Evolutionary conservation across 2,888 invertebrate species (phyloP).

Genomic region (Linnaemya vulpina): DNA sequence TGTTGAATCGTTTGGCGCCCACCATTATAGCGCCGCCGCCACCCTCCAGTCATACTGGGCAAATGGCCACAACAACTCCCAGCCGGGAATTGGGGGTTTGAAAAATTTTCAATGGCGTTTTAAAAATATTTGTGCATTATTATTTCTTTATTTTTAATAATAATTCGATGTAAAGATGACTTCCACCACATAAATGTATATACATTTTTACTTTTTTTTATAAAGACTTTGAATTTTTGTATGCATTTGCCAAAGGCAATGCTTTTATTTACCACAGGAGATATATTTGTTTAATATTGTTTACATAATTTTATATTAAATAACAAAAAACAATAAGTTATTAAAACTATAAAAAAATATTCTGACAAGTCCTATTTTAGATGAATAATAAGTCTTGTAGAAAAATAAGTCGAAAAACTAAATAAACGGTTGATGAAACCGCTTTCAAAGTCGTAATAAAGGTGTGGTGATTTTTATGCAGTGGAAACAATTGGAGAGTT

Average conservation of each 20-base stretch:
- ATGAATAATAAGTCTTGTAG: too few species aligned
- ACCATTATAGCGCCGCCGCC: conserved; percentile 79
- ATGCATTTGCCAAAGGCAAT: too few species aligned
- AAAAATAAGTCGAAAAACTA: neutral
- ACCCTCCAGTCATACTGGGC: conserved; percentile 81
- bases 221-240: neutral
- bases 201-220: neutral
- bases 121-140: neutral
- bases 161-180: neutral
- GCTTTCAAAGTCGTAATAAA: too few species aligned
- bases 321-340: neutral
- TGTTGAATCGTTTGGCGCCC: conserved; percentile 83
- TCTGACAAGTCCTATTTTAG: too few species aligned
- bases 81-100: conserved; percentile 83
- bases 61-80: conserved; percentile 82
- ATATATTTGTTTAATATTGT: neutral
- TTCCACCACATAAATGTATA: neutral
- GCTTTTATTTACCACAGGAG: neutral
- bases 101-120: conserved; percentile 41
- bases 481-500: too few species aligned
- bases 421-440: neutral
- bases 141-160: neutral
- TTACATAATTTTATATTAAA: neutral
- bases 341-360: neutral
- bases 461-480: too few species aligned